Conservation (phyloP, 2,113 vertebrate species). For the Ahaetulla prasina region DNA sequence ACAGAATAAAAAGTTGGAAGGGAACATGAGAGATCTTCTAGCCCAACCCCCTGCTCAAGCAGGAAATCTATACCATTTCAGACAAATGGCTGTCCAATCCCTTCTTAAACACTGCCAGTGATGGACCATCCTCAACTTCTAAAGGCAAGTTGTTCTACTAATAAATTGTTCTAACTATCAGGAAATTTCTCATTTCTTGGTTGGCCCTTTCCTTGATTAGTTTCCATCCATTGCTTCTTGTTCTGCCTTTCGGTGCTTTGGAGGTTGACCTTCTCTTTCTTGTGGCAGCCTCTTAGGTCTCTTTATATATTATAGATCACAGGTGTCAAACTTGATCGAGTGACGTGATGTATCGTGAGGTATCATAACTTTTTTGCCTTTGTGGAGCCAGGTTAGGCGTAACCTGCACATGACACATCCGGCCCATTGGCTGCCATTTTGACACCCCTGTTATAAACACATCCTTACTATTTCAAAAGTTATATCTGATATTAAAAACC, state of each 20-base stretch:
- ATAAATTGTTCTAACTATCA: not conserved
- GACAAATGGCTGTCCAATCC: not conserved
- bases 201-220: not conserved
- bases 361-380: not conserved
- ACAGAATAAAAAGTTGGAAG: not conserved
- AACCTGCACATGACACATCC: too few species aligned
- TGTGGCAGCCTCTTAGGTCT: not conserved
- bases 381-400: too few species aligned
- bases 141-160: not conserved
- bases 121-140: not conserved
- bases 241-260: not conserved
- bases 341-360: not conserved
- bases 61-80: not conserved
- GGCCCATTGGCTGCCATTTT: too few species aligned
- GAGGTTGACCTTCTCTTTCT: not conserved
- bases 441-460: not conserved
- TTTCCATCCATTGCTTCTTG: not conserved
- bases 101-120: not conserved
- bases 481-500: not conserved
- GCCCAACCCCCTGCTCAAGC: not conserved
- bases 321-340: too few species aligned
- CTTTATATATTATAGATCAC: not conserved
- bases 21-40: not conserved
- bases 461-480: not conserved
- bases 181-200: not conserved